Percentiles rank a stretch among this genome's conserved stretches.
These are phyloP conservation scores for Pseudococcus viburni DNA, from an alignment of 2,888 invertebrate species.

Conservation along the genomic window DNA sequence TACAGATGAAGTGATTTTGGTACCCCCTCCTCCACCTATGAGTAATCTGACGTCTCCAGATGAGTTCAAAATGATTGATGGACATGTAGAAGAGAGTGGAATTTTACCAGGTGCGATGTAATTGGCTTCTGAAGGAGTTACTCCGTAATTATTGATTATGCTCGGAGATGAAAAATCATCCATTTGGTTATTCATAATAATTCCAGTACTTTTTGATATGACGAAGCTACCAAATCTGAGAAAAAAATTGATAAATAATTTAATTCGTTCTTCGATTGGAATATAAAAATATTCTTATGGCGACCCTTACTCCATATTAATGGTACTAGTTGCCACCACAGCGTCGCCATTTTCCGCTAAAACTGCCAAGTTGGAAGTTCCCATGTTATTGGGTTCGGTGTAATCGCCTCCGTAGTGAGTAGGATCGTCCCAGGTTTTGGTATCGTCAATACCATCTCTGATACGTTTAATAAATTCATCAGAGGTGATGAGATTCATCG, in stretches of 20 bases:
- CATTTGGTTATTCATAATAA: conserved; percentile 96
- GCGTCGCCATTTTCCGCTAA: conserved; percentile 88
- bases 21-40: conserved; percentile 76
- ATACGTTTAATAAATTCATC: conserved; percentile 60
- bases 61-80: conserved; percentile 81
- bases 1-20: conserved; percentile 74
- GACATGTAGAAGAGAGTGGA: conserved; percentile 89
- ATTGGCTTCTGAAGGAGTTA: conserved; percentile 86
- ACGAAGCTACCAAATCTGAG: conserved; percentile 70
- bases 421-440: conserved; percentile 74
- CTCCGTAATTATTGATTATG: conserved; percentile 78
- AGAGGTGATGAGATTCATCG: conserved; percentile 59
- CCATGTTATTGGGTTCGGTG: conserved; percentile 70
- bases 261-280: neutral
- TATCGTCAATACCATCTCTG: conserved; percentile 62
- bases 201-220: conserved; percentile 85
- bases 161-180: conserved; percentile 92
- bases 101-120: conserved; percentile 85
- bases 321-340: conserved; percentile 91
- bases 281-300: neutral
- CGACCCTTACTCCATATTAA: conserved; percentile 77
- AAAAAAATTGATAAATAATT: neutral
- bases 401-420: conserved; percentile 68
- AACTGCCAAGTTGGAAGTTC: conserved; percentile 86
- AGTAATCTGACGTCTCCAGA: conserved; percentile 72